Evolutionary conservation across 92 coral and sea anemone genomes (phyloP).

Genomic region (Anthopleura xanthogrammica): DNA sequence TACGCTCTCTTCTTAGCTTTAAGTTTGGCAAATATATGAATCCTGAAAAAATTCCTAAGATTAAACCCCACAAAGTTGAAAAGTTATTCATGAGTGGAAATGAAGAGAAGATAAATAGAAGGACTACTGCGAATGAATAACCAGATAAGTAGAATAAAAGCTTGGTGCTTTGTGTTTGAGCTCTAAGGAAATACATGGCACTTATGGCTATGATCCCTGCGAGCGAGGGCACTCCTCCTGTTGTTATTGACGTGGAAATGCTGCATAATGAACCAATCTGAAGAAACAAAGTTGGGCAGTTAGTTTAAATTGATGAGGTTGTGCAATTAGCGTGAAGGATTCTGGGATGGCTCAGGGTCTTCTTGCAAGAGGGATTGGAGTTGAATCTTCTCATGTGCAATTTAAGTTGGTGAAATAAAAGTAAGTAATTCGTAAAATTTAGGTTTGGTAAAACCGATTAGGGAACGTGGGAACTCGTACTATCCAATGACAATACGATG

Average conservation of each 20-base stretch:
- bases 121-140: background rate
- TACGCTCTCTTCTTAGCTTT: background rate
- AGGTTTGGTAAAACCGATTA: too few relatives aligned
- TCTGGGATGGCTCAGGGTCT: too few relatives aligned
- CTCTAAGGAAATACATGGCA: slow-evolving; percentile 26
- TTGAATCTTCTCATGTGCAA: too few relatives aligned
- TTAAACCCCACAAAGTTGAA: slow-evolving; percentile 39
- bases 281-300: background rate
- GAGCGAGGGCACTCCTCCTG: slow-evolving; percentile 48
- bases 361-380: too few relatives aligned
- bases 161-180: slow-evolving; percentile 15
- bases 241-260: background rate
- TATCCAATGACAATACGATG: too few relatives aligned
- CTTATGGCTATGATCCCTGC: slow-evolving; percentile 45
- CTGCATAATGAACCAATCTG: slow-evolving; percentile 42
- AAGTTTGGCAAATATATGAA: slow-evolving; percentile 16
- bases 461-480: too few relatives aligned
- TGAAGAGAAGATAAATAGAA: slow-evolving; percentile 33
- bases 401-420: too few relatives aligned
- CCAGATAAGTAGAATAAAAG: slow-evolving; percentile 10
- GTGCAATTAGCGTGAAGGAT: too few relatives aligned
- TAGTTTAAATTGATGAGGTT: too few relatives aligned
- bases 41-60: slow-evolving; percentile 37
- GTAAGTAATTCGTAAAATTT: too few relatives aligned
- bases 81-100: slow-evolving; percentile 51